Evolutionary conservation across 2,113 vertebrate species (phyloP).

Genomic region (Irena cyanogastra): DNA sequence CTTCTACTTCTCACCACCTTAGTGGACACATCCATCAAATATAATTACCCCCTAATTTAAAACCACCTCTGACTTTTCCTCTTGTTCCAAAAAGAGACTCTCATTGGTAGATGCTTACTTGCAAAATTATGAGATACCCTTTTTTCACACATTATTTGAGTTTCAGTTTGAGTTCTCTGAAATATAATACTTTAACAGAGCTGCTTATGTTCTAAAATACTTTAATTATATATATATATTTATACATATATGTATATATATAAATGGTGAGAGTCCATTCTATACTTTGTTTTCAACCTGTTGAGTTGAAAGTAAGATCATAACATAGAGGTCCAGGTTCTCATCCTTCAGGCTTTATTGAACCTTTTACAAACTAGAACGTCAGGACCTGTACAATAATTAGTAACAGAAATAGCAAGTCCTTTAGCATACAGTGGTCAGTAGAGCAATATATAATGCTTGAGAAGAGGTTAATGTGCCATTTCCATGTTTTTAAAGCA

Average conservation of each 20-base stretch:
- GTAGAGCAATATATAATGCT: background rate
- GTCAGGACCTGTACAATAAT: background rate
- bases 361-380: background rate
- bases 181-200: background rate
- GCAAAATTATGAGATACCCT: background rate
- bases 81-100: background rate
- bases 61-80: background rate
- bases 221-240: background rate
- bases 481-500: background rate
- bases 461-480: background rate
- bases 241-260: too few relatives aligned
- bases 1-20: background rate
- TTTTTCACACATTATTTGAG: background rate
- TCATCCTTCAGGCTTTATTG: background rate
- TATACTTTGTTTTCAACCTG: background rate
- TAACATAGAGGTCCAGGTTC: background rate
- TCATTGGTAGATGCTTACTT: background rate
- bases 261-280: background rate
- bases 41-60: background rate
- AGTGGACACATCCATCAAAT: background rate
- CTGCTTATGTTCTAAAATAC: background rate
- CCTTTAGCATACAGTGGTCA: background rate
- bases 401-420: background rate
- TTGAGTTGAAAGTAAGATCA: background rate
- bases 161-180: background rate